These are phyloP conservation scores for Centrocercus urophasianus DNA, from an alignment of 2,113 vertebrate genomes.

Conservation along the genomic window DNA sequence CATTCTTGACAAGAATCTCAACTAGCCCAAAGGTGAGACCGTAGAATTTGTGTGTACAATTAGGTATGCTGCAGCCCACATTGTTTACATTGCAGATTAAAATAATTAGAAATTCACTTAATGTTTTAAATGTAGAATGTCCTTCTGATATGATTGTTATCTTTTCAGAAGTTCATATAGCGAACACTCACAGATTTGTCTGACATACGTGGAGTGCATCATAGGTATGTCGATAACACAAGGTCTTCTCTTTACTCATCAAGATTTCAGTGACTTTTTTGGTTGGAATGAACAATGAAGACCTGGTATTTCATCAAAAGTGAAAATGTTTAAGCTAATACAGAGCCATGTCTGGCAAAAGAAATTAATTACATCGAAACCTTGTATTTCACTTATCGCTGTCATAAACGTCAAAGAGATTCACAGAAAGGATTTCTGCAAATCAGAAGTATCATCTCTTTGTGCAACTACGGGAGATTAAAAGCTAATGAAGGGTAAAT, in stretches of 20 bases:
- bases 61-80: neutral
- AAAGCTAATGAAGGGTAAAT: neutral
- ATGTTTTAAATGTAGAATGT: neutral
- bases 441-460: neutral
- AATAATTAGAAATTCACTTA: neutral
- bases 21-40: neutral
- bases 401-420: accelerated
- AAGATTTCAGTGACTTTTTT: neutral
- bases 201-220: neutral
- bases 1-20: neutral
- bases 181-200: neutral
- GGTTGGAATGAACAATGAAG: neutral
- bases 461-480: neutral
- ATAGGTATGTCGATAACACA: neutral
- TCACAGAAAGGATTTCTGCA: neutral
- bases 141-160: neutral
- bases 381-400: neutral
- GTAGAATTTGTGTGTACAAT: neutral
- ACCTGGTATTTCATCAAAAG: neutral
- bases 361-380: neutral
- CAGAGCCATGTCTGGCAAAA: neutral
- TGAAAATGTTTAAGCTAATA: neutral
- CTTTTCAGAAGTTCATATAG: neutral
- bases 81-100: neutral
- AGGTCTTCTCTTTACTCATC: neutral